Evolutionary conservation across 2,888 invertebrate genomes (phyloP), one percentile per base, ranked within the genome.

Genomic region (Drosophila setosimentum): DNA sequence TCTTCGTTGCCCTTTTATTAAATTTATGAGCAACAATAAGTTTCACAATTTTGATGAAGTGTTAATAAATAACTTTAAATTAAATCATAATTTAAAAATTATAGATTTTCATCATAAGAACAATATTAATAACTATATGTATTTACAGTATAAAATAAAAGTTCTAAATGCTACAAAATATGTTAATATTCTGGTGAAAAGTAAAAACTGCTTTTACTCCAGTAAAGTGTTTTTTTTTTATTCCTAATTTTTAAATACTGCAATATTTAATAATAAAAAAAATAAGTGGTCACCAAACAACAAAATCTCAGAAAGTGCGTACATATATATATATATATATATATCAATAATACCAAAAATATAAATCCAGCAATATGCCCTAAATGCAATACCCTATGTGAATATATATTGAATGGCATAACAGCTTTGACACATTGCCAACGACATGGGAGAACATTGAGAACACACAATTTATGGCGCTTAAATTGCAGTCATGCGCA

Each of bases 401-500:
- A 16, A 3, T 51, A 54, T 63, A 27, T 35, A 27, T 35, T 40
- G 40, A 57, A 40, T 58, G 45, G 70, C 50, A 58, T 40, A 68
- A 76, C 70, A 79, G 69, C 67, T 86, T 83, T 86, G 88, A 86
- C 85, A 86, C 69, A 78, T 77, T 76, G 79, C 80, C 69, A 77
- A 68, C 68, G 68, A 73, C 63, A 62, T 59, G 79, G 66, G 63
- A 64, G 54, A 71, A 65, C 45, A 35, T 65, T 68, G 74, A 62
- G 73, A 73, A 59, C 65, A 83, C 73, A 83, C 71, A 86, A 87
- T 87, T 87, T 87, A 87, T 87, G 87, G 87, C 87, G 85, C 87
- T 87, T 87, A 87, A 89, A 89, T 89, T 84, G 89, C 87, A 89
- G 87, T 84, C 86, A 87, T 79, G 86, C 87, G 89, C 89, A 81